Base-by-base conservation (phyloP, 2,113 vertebrate genomes). In the Odontophorus gujanensis region DNA sequence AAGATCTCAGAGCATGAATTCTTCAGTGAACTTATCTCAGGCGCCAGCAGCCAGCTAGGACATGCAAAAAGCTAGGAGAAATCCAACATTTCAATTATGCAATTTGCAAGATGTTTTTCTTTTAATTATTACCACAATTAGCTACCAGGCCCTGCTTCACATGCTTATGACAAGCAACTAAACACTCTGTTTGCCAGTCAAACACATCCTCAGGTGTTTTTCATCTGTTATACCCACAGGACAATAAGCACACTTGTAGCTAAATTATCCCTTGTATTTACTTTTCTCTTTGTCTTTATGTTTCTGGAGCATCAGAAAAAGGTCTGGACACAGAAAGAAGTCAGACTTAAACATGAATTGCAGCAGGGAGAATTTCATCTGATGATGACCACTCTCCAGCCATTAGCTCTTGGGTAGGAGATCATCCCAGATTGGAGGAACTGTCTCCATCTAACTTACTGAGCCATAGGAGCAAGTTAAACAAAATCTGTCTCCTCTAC, bases 321-420 rank as follows among this genome's bases (percentile, higher is more conserved):
- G 9, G 53, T 59, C 17, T 68, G n/a, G 42, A 55, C 6, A 25
- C 17, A 68, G 32, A n/a, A 2, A n/a, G 12, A 59, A 17, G 1
- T 15, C 13, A 1, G 38, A 48, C 3, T 45, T 16, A 30, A 61
- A 26, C 0, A 1, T 21, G 16, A 53, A 26, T 9, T 53, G 36
- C 26, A 85, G 10, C 36, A 79, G 18, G 17, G 11, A 63, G 42
- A 55, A 28, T 75, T 75, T 34, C 18, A n/a, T 36, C 38, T 76
- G 53, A 14, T 38, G 36, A 2, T 36, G 9, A 16, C 36, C 4
- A 4, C 12, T 74, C 61, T 72, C 57, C 76, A 75, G 47, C 79
- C n/a, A 17, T 58, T 30, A 89, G 2, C 14, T 53, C 50, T 71
- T 1, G 1, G 42, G 3, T 2, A 26, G 36, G 9, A 66, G 8